phyloP scores from a whole-genome alignment of 2,888 invertebrate species.

The Catonia carolina region DNA sequence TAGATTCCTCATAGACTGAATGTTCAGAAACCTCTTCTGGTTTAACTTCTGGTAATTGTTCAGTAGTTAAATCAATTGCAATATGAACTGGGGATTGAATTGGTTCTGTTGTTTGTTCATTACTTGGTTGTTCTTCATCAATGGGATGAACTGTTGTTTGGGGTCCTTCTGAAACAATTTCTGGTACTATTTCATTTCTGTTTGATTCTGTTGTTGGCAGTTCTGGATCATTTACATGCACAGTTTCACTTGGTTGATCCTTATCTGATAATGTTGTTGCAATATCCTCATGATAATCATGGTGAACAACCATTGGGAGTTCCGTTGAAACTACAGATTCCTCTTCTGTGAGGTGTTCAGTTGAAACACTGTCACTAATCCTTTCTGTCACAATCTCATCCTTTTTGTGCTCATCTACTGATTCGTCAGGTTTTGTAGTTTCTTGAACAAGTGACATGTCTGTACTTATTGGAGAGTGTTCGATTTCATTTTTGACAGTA shows the following conservation, averaged over 20 bases:
- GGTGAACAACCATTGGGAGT: slow-evolving; percentile 23
- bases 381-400: too few relatives aligned
- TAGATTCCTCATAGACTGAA: slow-evolving; percentile 18
- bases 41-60: neutral
- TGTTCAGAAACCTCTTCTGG: neutral
- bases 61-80: neutral
- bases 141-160: neutral
- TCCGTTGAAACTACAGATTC: neutral
- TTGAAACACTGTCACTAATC: neutral
- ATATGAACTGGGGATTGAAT: neutral
- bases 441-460: neutral
- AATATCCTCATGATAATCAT: slow-evolving; percentile 18
- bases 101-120: neutral
- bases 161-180: slow-evolving; percentile 22
- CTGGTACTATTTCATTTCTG: slow-evolving; percentile 20
- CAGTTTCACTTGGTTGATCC: slow-evolving; percentile 7
- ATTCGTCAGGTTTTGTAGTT: neutral
- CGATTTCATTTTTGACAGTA: neutral
- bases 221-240: slow-evolving; percentile 13
- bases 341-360: too few relatives aligned
- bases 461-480: neutral
- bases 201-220: slow-evolving; percentile 17
- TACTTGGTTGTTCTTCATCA: neutral
- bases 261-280: neutral
- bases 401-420: neutral